Conservation (phyloP, 2,888 invertebrate species). For the Drosophila longiperda region DNA sequence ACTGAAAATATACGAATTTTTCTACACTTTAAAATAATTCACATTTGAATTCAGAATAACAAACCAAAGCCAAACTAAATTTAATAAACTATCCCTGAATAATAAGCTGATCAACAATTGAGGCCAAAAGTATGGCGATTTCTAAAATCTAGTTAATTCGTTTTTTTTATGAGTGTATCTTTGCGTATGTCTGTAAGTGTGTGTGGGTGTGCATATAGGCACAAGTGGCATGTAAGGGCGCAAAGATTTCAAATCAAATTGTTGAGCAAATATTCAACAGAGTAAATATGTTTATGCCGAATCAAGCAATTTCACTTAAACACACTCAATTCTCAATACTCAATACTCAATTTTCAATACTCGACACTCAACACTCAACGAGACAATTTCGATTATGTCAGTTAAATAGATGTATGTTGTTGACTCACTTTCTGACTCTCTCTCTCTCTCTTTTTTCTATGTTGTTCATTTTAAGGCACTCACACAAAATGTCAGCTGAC, state of each 20-base stretch:
- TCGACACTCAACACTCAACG: conserved; percentile 40
- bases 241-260: conserved; percentile 73
- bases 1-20: background rate
- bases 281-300: conserved; percentile 80
- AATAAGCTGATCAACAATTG: background rate
- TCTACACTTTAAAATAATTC: no score
- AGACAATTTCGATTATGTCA: conserved; percentile 62
- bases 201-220: conserved; percentile 2
- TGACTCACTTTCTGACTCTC: conserved; percentile 50
- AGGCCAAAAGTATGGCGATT: background rate
- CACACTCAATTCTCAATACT: conserved; percentile 58
- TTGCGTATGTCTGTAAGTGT: background rate
- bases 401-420: conserved; percentile 45
- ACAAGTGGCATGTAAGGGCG: conserved; percentile 58
- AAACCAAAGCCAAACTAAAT: no score
- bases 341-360: conserved; percentile 35
- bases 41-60: no score
- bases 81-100: no score
- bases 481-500: background rate
- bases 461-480: background rate
- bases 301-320: conserved; percentile 80
- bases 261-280: conserved; percentile 80
- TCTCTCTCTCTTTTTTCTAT: conserved; percentile 1
- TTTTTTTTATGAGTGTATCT: background rate
- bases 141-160: background rate